These are phyloP conservation scores for Charanyca ferruginea DNA, from an alignment of 2,888 invertebrate genomes.

Conservation along the genomic window DNA sequence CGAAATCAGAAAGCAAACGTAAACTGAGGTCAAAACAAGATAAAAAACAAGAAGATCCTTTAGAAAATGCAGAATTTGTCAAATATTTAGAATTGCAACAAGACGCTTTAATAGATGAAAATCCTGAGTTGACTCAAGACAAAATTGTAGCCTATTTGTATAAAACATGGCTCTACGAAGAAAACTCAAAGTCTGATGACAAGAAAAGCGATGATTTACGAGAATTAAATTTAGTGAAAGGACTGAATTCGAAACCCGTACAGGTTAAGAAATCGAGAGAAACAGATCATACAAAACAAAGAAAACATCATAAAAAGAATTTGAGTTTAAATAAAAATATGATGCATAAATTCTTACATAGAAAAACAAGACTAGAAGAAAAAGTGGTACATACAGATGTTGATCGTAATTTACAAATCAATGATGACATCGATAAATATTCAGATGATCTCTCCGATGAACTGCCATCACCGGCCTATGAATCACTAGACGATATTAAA, in stretches of 20 bases:
- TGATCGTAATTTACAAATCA: constrained; percentile 8
- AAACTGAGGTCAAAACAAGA: constrained; percentile 66
- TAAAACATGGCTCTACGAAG: constrained; percentile 87
- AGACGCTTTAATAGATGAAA: constrained; percentile 85
- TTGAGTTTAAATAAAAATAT: constrained; percentile 51
- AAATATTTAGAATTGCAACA: constrained; percentile 86
- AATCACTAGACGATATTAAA: constrained; percentile 21
- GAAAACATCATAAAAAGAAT: constrained; percentile 36
- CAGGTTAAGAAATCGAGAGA: constrained; percentile 45
- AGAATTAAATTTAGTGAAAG: constrained; percentile 75
- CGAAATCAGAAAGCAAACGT: constrained; percentile 61
- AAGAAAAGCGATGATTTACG: constrained; percentile 72
- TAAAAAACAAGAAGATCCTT: constrained; percentile 57
- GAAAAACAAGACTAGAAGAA: constrained; percentile 44
- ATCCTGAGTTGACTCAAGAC: constrained; percentile 85
- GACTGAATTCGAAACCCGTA: constrained; percentile 52
- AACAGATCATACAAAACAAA: constrained; percentile 26
- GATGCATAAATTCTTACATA: constrained; percentile 48
- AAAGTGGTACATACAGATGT: constrained; percentile 19
- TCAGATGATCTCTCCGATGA: constrained; percentile 29
- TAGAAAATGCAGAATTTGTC: constrained; percentile 82
- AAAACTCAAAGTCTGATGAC: constrained; percentile 78
- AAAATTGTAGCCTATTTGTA: constrained; percentile 86
- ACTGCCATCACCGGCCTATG: constrained; percentile 34
- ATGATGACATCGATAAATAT: constrained; percentile 4